Conservation (phyloP, 2,797 vertebrate genomes). For the Cyprinella venusta region DNA sequence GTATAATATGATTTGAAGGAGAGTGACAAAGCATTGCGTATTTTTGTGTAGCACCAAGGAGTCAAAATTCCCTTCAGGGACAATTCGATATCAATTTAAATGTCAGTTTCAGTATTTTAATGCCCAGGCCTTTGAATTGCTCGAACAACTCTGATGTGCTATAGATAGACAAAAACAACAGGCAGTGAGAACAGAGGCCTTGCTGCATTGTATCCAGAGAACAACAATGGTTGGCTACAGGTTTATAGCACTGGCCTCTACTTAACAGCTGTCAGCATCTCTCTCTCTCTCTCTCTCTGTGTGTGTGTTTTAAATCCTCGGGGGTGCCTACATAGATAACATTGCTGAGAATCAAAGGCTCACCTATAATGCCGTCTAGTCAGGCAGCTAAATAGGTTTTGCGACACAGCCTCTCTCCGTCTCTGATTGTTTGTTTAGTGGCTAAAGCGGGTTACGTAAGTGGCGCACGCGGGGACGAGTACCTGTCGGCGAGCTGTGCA, state of each 20-base stretch:
- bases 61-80: neutral
- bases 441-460: constrained; percentile 78
- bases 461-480: constrained; percentile 70
- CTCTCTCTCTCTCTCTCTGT: neutral
- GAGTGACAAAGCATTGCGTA: neutral
- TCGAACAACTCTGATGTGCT: neutral
- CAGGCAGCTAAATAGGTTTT: constrained; percentile 5
- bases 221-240: constrained; percentile 28
- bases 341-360: neutral
- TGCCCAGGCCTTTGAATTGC: neutral
- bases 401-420: neutral
- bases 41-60: neutral
- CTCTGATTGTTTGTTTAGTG: constrained; percentile 47
- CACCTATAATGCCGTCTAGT: constrained; percentile 6
- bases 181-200: constrained; percentile 17
- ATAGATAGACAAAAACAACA: constrained; percentile 7
- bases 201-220: constrained; percentile 32
- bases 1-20: neutral
- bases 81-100: constrained; percentile 11
- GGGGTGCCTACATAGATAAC: neutral
- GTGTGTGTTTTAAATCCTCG: constrained; percentile 10
- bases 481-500: constrained; percentile 66
- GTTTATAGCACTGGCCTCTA: constrained; percentile 36
- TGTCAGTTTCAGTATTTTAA: constrained; percentile 9
- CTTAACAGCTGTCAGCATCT: constrained; percentile 37